Percentiles rank a stretch among this genome's conserved stretches.
Conservation (phyloP, 2,888 invertebrate species). For the Leucophenga maculata region DNA sequence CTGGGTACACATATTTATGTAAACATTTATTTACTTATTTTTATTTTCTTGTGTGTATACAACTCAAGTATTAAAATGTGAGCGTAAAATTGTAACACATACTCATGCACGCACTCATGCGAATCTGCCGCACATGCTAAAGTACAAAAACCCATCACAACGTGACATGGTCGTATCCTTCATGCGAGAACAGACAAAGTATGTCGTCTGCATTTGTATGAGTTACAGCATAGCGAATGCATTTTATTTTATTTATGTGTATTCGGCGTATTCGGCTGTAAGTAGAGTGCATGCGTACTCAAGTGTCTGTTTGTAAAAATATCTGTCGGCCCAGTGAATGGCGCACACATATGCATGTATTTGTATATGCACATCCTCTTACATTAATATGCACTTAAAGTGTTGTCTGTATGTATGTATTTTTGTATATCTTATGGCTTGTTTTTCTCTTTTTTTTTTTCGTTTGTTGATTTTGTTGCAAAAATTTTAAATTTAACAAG, state of each 20-base stretch:
- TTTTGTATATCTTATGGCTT: no score
- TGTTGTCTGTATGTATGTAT: no score
- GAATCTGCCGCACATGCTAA: conserved; percentile 36
- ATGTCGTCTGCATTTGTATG: conserved; percentile 4
- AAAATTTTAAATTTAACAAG: conserved; percentile 31
- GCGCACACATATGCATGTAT: background rate
- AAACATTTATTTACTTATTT: conserved; percentile 27
- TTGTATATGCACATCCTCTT: background rate
- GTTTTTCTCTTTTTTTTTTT: no score
- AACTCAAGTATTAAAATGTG: conserved; percentile 59
- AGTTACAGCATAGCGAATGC: background rate
- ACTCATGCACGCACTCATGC: conserved; percentile 8
- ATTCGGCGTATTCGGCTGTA: no score
- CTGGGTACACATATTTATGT: no score
- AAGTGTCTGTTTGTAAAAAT: conserved; percentile 9
- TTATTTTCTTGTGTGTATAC: conserved; percentile 35
- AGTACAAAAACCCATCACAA: conserved; percentile 56
- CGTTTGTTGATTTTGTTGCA: background rate
- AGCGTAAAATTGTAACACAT: conserved; percentile 34
- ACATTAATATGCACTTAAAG: no score
- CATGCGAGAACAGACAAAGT: conserved; percentile 29
- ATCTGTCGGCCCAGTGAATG: conserved; percentile 31
- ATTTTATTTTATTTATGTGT: conserved; percentile 2
- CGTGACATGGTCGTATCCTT: conserved; percentile 64
- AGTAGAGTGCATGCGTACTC: conserved; percentile 20